Percentiles rank a stretch among this genome's conserved stretches.
Evolutionary conservation across 2,797 vertebrate genomes (phyloP).

Genomic region (Cynopterus sphinx): DNA sequence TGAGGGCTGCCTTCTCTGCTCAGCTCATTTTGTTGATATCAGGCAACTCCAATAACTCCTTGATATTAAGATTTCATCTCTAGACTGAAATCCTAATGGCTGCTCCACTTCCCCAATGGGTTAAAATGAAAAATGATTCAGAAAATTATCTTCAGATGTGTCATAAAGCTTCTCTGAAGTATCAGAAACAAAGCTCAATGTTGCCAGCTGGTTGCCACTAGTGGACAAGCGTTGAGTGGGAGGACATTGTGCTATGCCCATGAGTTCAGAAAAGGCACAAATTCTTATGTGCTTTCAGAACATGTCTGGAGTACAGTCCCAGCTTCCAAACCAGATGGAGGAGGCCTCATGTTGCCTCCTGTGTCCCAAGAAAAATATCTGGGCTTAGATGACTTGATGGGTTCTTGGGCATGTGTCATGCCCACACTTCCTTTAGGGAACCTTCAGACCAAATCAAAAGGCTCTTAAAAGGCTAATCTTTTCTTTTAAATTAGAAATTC

Average conservation of each 20-base stretch:
- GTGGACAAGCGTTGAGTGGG: background rate
- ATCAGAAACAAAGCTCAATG: background rate
- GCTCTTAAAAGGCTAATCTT: background rate
- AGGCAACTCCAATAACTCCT: background rate
- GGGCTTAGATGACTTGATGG: too few relatives aligned
- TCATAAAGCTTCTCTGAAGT: background rate
- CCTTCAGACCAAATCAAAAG: background rate
- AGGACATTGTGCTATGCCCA: fast-evolving
- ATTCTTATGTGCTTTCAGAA: background rate
- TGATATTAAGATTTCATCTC: background rate
- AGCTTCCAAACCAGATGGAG: background rate
- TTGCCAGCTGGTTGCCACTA: too few relatives aligned
- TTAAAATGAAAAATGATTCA: background rate
- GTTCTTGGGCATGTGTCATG: background rate
- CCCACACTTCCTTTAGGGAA: background rate
- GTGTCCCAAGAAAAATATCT: background rate
- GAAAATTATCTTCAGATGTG: too few relatives aligned
- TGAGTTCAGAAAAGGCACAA: background rate
- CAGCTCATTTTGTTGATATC: background rate
- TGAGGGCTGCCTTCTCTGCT: background rate
- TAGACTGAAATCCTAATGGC: background rate
- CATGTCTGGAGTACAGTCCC: background rate
- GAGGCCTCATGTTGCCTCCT: background rate
- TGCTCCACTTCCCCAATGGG: background rate
- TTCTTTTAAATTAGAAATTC: background rate